Percentiles rank a stretch among this genome's conserved stretches.
phyloP scores from a whole-genome alignment of 2,888 invertebrate species.

The Acleris cristana region DNA sequence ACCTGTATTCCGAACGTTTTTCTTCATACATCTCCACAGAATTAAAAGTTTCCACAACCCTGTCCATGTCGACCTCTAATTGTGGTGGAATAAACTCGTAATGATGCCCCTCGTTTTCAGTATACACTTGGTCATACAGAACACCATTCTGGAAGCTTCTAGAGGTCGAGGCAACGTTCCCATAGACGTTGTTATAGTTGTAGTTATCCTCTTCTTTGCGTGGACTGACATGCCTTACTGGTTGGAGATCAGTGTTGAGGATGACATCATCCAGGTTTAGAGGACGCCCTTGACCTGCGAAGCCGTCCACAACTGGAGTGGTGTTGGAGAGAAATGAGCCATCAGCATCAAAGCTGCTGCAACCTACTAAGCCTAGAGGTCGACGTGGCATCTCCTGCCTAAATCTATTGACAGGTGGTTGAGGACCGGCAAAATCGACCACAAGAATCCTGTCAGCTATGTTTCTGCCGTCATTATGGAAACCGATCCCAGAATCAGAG shows the following conservation, averaged over 20 bases:
- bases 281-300: slow-evolving; percentile 76
- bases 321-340: slow-evolving; percentile 78
- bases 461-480: slow-evolving; percentile 93
- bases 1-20: slow-evolving; percentile 60
- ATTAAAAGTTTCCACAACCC: slow-evolving; percentile 67
- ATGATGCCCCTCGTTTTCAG: slow-evolving; percentile 72
- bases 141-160: slow-evolving; percentile 60
- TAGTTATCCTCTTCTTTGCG: slow-evolving; percentile 75
- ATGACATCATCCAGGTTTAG: slow-evolving; percentile 74
- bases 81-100: slow-evolving; percentile 69
- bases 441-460: slow-evolving; percentile 91
- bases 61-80: slow-evolving; percentile 62
- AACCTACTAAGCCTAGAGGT: slow-evolving; percentile 72
- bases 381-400: slow-evolving; percentile 67
- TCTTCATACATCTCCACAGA: slow-evolving; percentile 77
- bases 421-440: slow-evolving; percentile 87
- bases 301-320: slow-evolving; percentile 79
- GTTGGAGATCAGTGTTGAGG: slow-evolving; percentile 66
- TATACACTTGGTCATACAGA: slow-evolving; percentile 75
- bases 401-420: slow-evolving; percentile 62
- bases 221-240: slow-evolving; percentile 60
- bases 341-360: slow-evolving; percentile 74
- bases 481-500: slow-evolving; percentile 97
- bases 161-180: slow-evolving; percentile 66
- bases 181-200: slow-evolving; percentile 75